Evolutionary conservation across 2,888 invertebrate genomes (phyloP).

Genomic region (Calameuta pallipes): DNA sequence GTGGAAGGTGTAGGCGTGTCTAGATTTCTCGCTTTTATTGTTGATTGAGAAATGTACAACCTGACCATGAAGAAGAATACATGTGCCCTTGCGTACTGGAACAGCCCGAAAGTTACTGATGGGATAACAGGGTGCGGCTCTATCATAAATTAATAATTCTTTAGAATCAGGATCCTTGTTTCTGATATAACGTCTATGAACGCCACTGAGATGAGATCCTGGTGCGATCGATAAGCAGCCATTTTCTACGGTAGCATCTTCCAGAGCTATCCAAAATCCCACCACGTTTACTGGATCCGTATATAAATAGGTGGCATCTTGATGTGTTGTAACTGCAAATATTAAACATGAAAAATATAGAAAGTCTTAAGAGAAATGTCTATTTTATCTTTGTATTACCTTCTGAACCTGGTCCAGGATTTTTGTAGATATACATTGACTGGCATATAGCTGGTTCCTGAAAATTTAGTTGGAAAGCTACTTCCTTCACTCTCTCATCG

Average conservation of each 20-base stretch:
- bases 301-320: slow-evolving; percentile 89
- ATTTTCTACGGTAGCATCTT: slow-evolving; percentile 92
- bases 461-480: slow-evolving; percentile 79
- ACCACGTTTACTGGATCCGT: slow-evolving; percentile 84
- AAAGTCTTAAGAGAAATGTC: too few species aligned
- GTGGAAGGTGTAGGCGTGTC: slow-evolving; percentile 97
- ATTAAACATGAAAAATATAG: background rate
- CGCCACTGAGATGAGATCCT: slow-evolving; percentile 89
- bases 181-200: slow-evolving; percentile 78
- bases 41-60: slow-evolving; percentile 92
- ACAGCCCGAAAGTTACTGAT: slow-evolving; percentile 80
- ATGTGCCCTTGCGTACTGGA: slow-evolving; percentile 87
- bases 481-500: slow-evolving; percentile 82
- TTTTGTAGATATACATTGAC: slow-evolving; percentile 99
- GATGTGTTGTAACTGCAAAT: slow-evolving; percentile 77
- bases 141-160: slow-evolving; percentile 77
- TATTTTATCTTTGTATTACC: slow-evolving; percentile 68
- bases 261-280: slow-evolving; percentile 97
- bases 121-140: slow-evolving; percentile 77
- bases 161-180: slow-evolving; percentile 75
- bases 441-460: slow-evolving; percentile 88
- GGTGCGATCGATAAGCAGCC: slow-evolving; percentile 94
- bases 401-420: slow-evolving; percentile 90
- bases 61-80: slow-evolving; percentile 90
- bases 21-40: slow-evolving; percentile 84